A percentile compares a stretch with the other conserved stretches of the same genome.
These are phyloP conservation scores for Gymnothorax javanicus DNA, from an alignment of 2,797 vertebrate species.

Conservation along the genomic window DNA sequence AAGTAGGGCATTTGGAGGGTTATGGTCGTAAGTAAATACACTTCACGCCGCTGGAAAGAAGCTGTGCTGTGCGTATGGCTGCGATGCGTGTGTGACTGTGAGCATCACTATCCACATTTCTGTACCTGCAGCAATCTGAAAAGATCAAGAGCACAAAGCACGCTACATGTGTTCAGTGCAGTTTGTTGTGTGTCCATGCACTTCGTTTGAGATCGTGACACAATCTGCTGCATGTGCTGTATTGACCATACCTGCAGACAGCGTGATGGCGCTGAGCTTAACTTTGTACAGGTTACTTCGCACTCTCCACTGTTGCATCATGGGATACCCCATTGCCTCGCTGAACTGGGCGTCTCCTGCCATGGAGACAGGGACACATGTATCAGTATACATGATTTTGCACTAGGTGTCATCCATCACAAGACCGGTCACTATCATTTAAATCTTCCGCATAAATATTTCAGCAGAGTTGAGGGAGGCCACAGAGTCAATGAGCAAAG, in stretches of 20 bases:
- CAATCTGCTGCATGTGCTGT: neutral
- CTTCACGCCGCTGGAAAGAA: neutral
- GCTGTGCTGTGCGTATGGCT: neutral
- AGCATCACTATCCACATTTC: neutral
- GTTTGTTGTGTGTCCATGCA: neutral
- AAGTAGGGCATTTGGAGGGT: neutral
- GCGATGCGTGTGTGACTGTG: neutral
- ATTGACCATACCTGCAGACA: conserved; percentile 82
- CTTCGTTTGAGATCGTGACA: neutral
- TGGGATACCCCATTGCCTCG: conserved; percentile 94
- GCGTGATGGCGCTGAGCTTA: conserved; percentile 93
- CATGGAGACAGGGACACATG: conserved; percentile 13
- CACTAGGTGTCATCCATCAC: neutral
- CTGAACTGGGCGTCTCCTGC: conserved; percentile 89
- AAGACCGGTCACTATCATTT: neutral
- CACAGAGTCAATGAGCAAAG: neutral
- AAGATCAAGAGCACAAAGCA: neutral
- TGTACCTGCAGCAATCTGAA: neutral
- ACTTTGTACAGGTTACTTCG: conserved; percentile 96
- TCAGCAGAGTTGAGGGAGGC: neutral
- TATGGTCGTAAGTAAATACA: neutral
- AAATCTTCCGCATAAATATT: conserved; percentile 8
- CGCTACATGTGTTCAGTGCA: neutral
- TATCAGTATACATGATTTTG: neutral
- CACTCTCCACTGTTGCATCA: conserved; percentile 96